These are phyloP conservation scores for Trichonephila inaurata DNA, from an alignment of 1,140 invertebrate species.

Conservation along the genomic window DNA sequence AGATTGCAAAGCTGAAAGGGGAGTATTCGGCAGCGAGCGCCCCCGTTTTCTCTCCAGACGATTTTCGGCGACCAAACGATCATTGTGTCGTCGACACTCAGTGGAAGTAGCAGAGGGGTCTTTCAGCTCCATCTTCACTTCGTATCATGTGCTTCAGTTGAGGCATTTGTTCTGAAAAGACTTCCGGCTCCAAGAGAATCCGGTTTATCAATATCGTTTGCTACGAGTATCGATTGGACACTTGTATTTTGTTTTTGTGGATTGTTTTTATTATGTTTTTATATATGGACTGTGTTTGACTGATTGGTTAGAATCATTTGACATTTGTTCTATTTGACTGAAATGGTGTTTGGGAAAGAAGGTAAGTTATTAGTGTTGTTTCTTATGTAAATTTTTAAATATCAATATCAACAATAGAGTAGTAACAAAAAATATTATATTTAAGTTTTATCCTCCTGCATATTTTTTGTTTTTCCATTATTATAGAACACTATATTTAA, in stretches of 20 bases:
- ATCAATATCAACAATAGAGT: too few relatives aligned
- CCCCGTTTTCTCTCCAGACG: background rate
- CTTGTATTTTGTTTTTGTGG: background rate
- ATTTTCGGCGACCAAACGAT: conserved; percentile 12
- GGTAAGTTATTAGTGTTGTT: background rate
- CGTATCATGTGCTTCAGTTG: conserved; percentile 14
- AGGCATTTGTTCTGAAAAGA: background rate
- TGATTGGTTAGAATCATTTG: background rate
- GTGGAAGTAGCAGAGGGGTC: background rate
- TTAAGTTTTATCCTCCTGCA: too few relatives aligned
- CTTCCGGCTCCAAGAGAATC: background rate
- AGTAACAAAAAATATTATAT: too few relatives aligned
- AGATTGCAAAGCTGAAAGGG: conserved; percentile 1
- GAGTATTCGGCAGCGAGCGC: background rate
- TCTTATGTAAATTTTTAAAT: too few relatives aligned
- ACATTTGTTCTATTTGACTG: background rate
- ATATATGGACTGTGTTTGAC: background rate
- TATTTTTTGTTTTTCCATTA: too few relatives aligned
- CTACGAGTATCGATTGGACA: background rate
- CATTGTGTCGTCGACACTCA: conserved; percentile 32
- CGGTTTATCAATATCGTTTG: conserved; percentile 5
- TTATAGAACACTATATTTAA: too few relatives aligned
- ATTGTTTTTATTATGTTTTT: background rate
- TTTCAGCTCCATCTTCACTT: conserved; percentile 20
- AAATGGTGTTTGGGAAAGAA: background rate